Evolutionary conservation across 2,888 invertebrate species (phyloP).

Genomic region (Amphipoea oculea): DNA sequence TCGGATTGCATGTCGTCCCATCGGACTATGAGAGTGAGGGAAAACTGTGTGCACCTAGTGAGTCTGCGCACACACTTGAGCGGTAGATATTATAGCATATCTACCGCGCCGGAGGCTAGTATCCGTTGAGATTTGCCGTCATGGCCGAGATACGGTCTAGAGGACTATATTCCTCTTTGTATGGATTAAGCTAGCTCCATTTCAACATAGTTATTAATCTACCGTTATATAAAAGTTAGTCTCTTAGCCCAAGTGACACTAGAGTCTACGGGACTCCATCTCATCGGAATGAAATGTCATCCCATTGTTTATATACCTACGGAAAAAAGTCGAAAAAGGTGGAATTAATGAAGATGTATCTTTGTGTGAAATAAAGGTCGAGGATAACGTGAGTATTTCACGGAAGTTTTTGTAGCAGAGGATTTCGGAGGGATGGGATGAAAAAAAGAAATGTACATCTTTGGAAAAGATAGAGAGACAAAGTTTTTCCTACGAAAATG

Average conservation of each 20-base stretch:
- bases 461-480: not conserved
- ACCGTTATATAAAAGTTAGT: not conserved
- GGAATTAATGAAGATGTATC: slow-evolving; percentile 36
- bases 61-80: too few relatives aligned
- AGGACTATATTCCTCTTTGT: not conserved
- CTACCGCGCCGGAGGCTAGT: too few relatives aligned
- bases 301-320: not conserved
- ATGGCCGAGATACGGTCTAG: too few relatives aligned
- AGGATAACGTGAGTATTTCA: not conserved
- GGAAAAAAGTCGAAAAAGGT: slow-evolving; percentile 11
- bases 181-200: not conserved
- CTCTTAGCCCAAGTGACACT: not conserved
- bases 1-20: too few relatives aligned
- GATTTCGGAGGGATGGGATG: not conserved
- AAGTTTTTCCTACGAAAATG: not conserved
- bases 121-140: too few relatives aligned
- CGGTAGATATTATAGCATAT: too few relatives aligned
- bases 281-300: not conserved
- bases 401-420: not conserved
- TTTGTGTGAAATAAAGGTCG: not conserved
- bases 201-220: not conserved
- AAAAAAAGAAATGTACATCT: not conserved
- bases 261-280: not conserved
- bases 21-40: too few relatives aligned
- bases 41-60: too few relatives aligned